A percentile compares a stretch with the other conserved stretches of the same genome.
phyloP scores from a whole-genome alignment of 1,140 invertebrate genomes.

The Pentalonia nigronervosa region DNA sequence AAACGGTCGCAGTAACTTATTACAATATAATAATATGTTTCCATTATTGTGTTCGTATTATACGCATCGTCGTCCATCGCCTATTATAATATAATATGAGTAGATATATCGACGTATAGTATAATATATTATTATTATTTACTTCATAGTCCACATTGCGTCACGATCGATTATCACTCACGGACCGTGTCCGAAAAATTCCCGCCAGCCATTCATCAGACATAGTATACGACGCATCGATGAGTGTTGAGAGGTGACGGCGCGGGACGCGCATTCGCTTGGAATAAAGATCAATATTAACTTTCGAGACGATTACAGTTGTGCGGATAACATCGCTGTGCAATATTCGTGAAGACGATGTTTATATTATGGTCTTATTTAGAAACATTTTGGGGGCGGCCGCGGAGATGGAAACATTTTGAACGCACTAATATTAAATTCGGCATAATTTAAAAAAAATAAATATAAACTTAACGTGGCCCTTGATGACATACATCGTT shows the following conservation, averaged over 20 bases:
- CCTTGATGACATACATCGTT: neutral
- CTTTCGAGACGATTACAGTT: neutral
- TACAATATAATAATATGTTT: slow-evolving; percentile 18
- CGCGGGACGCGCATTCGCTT: neutral
- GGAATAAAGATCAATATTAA: neutral
- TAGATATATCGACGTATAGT: neutral
- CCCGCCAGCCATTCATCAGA: neutral
- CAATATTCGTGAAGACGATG: neutral
- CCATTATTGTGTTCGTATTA: neutral
- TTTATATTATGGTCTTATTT: neutral
- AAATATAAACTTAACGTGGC: neutral
- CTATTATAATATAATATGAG: slow-evolving; percentile 1
- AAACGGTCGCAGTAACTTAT: neutral
- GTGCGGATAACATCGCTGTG: neutral
- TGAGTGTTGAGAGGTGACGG: too few relatives aligned
- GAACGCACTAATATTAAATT: neutral
- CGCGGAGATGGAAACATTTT: neutral
- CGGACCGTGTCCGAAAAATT: neutral
- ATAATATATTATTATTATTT: neutral
- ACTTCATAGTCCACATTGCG: neutral
- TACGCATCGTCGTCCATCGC: neutral
- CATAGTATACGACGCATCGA: neutral
- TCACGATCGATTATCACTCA: neutral
- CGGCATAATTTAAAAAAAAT: neutral
- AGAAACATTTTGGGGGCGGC: neutral